Conservation (phyloP, 2,113 vertebrate genomes). For the Sakesphorus luctuosus region DNA sequence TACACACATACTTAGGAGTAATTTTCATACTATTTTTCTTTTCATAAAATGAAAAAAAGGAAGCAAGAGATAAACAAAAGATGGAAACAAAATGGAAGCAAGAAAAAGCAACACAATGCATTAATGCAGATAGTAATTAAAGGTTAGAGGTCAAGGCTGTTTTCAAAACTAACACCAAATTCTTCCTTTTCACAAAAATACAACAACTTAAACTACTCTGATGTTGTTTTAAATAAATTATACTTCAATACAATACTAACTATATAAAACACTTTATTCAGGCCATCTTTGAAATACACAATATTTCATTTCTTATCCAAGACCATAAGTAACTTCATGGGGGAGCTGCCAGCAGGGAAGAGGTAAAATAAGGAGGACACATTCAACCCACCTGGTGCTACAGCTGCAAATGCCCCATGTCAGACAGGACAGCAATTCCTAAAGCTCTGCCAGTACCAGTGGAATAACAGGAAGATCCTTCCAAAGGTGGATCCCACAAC, state of each 20-base stretch:
- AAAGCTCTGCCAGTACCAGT: background rate
- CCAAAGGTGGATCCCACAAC: background rate
- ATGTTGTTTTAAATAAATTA: background rate
- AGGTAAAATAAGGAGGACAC: background rate
- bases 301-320: background rate
- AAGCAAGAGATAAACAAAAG: background rate
- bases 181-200: background rate
- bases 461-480: background rate
- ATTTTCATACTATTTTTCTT: background rate
- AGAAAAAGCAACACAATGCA: background rate
- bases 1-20: background rate
- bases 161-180: background rate
- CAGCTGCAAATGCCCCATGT: background rate
- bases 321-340: background rate
- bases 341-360: background rate
- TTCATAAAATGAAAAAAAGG: background rate
- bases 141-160: background rate
- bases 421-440: background rate
- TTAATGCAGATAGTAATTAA: background rate
- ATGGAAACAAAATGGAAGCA: background rate
- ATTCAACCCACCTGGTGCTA: background rate
- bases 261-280: background rate
- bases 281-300: background rate
- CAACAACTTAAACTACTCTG: background rate
- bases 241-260: background rate